A percentile compares a stretch with the other conserved stretches of the same genome.
Evolutionary conservation across 2,888 invertebrate genomes (phyloP).

Genomic region (Torymus auratus): DNA sequence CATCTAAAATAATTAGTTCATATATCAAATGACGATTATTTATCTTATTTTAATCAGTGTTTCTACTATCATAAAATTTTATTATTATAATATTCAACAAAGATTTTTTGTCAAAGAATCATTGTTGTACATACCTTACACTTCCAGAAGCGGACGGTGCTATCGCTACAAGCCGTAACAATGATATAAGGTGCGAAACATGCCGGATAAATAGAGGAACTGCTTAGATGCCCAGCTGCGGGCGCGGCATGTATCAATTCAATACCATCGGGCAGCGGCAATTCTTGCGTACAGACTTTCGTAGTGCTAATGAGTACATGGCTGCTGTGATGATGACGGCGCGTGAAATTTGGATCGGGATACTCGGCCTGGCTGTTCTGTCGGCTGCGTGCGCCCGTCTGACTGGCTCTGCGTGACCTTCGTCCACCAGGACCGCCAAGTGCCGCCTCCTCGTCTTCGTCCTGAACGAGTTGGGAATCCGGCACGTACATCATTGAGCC

Average conservation of each 20-base stretch:
- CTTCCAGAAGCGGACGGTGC: constrained; percentile 93
- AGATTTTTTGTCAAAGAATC: too few species aligned
- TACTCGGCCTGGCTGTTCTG: constrained; percentile 73
- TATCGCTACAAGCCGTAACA: constrained; percentile 96
- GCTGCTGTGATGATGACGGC: constrained; percentile 71
- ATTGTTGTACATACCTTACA: constrained; percentile 80
- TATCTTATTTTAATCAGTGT: too few species aligned
- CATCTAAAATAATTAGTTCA: too few species aligned
- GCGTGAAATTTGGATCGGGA: constrained; percentile 64
- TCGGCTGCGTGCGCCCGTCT: constrained; percentile 69
- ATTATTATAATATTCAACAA: neutral
- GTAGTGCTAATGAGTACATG: constrained; percentile 92
- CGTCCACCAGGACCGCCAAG: constrained; percentile 70
- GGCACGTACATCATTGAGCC: constrained; percentile 94
- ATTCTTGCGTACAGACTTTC: constrained; percentile 93
- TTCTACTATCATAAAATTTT: neutral
- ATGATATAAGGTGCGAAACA: constrained; percentile 98
- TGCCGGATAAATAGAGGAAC: constrained; percentile 99
- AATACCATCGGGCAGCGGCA: constrained; percentile 92
- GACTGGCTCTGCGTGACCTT: constrained; percentile 73
- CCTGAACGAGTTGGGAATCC: constrained; percentile 90
- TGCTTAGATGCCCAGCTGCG: constrained; percentile 97
- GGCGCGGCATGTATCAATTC: constrained; percentile 95
- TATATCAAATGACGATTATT: too few species aligned
- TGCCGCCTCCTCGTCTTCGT: constrained; percentile 83